Conservation (phyloP, 2,113 vertebrate species). For the Pampusana beccarii region DNA sequence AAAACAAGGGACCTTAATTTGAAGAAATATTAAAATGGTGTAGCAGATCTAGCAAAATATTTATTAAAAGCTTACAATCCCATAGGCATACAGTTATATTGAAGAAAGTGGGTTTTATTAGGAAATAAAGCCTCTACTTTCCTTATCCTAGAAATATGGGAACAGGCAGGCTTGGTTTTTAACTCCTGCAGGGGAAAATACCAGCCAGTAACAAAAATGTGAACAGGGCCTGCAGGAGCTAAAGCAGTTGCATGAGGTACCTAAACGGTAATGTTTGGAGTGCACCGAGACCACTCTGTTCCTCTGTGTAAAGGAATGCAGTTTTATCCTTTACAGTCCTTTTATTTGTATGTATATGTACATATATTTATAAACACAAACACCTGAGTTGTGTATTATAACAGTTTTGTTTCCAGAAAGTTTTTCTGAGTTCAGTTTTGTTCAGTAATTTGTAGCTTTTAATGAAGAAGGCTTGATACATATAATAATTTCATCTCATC, state of each 20-base stretch:
- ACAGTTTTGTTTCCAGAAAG: neutral
- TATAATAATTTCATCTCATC: conserved; percentile 25
- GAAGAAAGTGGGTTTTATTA: neutral
- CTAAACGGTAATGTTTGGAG: neutral
- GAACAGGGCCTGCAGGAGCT: neutral
- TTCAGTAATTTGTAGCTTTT: conserved; percentile 9
- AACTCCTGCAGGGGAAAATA: neutral
- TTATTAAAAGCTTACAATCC: neutral
- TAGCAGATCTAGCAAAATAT: neutral
- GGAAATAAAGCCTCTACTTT: neutral
- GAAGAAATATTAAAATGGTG: neutral
- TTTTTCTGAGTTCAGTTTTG: neutral
- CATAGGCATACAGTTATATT: neutral
- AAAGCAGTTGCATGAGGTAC: neutral
- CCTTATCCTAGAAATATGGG: neutral
- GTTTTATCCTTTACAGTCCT: neutral
- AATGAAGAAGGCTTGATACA: neutral
- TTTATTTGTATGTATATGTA: neutral
- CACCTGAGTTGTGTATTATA: neutral
- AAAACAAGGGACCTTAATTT: neutral
- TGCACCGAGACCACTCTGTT: neutral
- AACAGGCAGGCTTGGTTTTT: neutral
- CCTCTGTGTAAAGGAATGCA: neutral
- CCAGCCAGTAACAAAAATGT: neutral
- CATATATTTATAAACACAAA: conserved; percentile 51